A percentile compares a stretch with the other conserved stretches of the same genome.
These are phyloP conservation scores for Reticulitermes lucifugus DNA, from an alignment of 2,888 invertebrate genomes.

Conservation along the genomic window DNA sequence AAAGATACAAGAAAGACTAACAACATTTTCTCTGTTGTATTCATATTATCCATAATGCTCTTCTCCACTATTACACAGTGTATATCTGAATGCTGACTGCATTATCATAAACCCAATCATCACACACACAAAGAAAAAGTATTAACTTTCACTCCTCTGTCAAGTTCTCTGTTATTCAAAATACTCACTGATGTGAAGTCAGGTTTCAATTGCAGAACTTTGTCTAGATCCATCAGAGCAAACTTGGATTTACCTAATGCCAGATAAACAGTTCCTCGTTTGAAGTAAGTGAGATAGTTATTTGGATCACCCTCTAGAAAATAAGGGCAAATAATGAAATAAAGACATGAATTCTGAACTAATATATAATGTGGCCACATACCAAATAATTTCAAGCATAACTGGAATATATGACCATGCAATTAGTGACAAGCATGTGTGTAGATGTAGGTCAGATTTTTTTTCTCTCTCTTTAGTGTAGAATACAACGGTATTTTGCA, in stretches of 20 bases:
- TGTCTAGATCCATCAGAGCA: conserved; percentile 93
- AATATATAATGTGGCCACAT: not conserved
- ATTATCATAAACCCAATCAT: no score
- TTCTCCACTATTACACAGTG: no score
- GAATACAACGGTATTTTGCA: no score
- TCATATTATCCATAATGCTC: no score
- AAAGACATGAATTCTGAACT: not conserved
- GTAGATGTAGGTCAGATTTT: no score
- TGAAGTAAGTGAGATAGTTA: conserved; percentile 96
- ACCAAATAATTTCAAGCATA: no score
- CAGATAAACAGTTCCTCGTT: conserved; percentile 95
- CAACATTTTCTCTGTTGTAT: no score
- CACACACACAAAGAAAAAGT: not conserved
- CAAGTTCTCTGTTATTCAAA: not conserved
- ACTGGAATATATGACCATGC: no score
- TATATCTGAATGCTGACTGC: no score
- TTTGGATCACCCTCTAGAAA: conserved; percentile 90
- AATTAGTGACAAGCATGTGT: no score
- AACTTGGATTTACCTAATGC: conserved; percentile 96
- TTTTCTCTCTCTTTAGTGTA: no score
- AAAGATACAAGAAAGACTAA: no score
- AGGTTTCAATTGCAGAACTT: conserved; percentile 92
- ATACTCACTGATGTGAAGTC: conserved; percentile 90
- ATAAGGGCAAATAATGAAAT: conserved; percentile 53
- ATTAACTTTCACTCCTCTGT: not conserved